Percentiles rank a stretch among this genome's conserved stretches.
Conservation (phyloP, 2,888 invertebrate species). For the Dione juno region DNA sequence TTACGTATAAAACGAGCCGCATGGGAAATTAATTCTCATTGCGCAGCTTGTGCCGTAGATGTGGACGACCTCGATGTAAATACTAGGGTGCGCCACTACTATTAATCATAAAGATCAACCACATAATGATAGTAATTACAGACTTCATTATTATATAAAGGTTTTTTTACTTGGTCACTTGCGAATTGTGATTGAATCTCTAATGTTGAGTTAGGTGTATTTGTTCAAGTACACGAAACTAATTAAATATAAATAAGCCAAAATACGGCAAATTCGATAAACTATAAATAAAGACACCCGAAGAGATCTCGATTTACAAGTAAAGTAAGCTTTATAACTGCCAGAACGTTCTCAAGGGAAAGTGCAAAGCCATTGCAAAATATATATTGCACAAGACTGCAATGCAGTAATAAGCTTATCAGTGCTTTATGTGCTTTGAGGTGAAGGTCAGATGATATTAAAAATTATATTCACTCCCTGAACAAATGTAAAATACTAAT, state of each 20-base stretch:
- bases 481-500: slow-evolving; percentile 7
- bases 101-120: slow-evolving; percentile 40
- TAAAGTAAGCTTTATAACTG: slow-evolving; percentile 33
- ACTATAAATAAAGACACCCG: slow-evolving; percentile 33
- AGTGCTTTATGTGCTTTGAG: slow-evolving; percentile 39
- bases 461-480: slow-evolving; percentile 28
- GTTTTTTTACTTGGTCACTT: not conserved
- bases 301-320: slow-evolving; percentile 34
- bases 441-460: slow-evolving; percentile 43
- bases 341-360: slow-evolving; percentile 41
- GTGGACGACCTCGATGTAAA: slow-evolving; percentile 44
- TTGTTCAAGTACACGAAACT: not conserved
- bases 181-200: not conserved
- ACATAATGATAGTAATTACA: slow-evolving; percentile 36
- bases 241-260: not conserved
- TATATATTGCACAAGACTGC: slow-evolving; percentile 46
- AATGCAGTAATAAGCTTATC: slow-evolving; percentile 47
- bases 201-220: not conserved
- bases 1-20: slow-evolving; percentile 44
- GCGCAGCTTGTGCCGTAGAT: slow-evolving; percentile 37
- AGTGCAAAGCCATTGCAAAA: slow-evolving; percentile 42
- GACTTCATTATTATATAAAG: slow-evolving; percentile 19
- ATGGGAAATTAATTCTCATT: slow-evolving; percentile 51
- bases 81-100: slow-evolving; percentile 38
- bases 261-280: slow-evolving; percentile 22